phyloP scores from a whole-genome alignment of 2,888 invertebrate species.

The Galerucella pusilla region DNA sequence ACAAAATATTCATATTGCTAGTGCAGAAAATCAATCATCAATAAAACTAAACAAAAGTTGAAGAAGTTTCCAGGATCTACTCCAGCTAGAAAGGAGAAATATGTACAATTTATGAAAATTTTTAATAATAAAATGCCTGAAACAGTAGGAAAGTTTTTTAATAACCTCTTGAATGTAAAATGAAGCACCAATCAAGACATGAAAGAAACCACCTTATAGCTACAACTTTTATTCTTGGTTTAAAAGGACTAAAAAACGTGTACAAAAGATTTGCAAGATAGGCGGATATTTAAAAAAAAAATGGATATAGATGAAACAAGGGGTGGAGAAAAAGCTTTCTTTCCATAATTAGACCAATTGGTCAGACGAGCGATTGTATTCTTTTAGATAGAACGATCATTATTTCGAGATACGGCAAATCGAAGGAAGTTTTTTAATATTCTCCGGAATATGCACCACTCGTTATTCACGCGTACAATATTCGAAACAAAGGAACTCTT shows the following conservation, averaged over 20 bases:
- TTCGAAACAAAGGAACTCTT: slow-evolving; percentile 43
- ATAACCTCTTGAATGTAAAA: slow-evolving; percentile 6
- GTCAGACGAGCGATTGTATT: slow-evolving; percentile 48
- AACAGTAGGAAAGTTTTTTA: slow-evolving; percentile 8
- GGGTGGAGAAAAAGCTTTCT: slow-evolving; percentile 38
- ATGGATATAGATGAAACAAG: slow-evolving; percentile 35
- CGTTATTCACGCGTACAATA: slow-evolving; percentile 41
- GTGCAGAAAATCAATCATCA: neutral
- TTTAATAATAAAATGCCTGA: neutral
- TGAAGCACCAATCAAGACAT: slow-evolving; percentile 25
- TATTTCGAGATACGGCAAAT: slow-evolving; percentile 42
- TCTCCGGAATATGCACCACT: slow-evolving; percentile 42
- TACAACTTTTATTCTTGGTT: slow-evolving; percentile 35
- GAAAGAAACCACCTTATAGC: slow-evolving; percentile 31
- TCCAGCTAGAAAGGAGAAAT: neutral
- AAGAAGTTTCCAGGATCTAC: neutral
- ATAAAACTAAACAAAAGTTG: neutral
- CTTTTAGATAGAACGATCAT: slow-evolving; percentile 45
- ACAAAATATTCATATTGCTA: neutral
- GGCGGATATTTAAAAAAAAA: slow-evolving; percentile 26
- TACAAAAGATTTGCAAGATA: slow-evolving; percentile 28
- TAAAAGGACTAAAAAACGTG: slow-evolving; percentile 26
- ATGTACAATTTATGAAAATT: neutral
- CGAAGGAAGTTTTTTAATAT: slow-evolving; percentile 44
- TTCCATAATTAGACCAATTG: slow-evolving; percentile 52